These are phyloP conservation scores for Perognathus longimembris DNA, from an alignment of 2,113 vertebrate genomes.

Conservation along the genomic window DNA sequence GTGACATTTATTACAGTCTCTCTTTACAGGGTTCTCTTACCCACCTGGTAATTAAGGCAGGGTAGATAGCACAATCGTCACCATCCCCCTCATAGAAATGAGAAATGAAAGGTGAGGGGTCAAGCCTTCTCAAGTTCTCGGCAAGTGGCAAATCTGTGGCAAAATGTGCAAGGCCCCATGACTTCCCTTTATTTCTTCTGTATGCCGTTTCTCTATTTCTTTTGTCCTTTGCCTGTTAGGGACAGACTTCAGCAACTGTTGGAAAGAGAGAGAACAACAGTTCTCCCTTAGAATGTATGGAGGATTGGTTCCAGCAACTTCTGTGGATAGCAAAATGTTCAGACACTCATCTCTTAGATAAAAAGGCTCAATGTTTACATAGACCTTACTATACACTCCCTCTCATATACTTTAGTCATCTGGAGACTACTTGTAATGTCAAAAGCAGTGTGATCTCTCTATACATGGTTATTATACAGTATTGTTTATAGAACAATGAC, in stretches of 20 bases:
- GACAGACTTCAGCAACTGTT: neutral
- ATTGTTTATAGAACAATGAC: neutral
- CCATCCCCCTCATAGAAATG: neutral
- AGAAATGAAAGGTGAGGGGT: neutral
- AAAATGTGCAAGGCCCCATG: too few species aligned
- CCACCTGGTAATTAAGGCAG: neutral
- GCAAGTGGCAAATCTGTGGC: neutral
- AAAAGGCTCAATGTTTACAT: neutral
- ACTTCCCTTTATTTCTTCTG: neutral
- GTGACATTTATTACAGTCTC: neutral
- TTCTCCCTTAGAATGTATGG: neutral
- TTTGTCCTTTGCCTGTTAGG: neutral
- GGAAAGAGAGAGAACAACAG: neutral
- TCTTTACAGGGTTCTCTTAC: neutral
- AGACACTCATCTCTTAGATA: too few species aligned
- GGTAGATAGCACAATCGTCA: too few species aligned
- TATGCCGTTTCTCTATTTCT: neutral
- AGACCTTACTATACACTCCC: neutral
- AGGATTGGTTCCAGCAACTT: neutral
- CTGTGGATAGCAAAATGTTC: neutral
- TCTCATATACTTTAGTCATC: neutral
- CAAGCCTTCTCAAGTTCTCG: neutral
- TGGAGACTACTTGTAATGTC: neutral
- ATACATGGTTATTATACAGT: neutral
- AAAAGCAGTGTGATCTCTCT: neutral